phyloP scores from a whole-genome alignment of 37 sponge, comb jelly and placozoan genomes.

The Chondrilla cf. caribensis region DNA sequence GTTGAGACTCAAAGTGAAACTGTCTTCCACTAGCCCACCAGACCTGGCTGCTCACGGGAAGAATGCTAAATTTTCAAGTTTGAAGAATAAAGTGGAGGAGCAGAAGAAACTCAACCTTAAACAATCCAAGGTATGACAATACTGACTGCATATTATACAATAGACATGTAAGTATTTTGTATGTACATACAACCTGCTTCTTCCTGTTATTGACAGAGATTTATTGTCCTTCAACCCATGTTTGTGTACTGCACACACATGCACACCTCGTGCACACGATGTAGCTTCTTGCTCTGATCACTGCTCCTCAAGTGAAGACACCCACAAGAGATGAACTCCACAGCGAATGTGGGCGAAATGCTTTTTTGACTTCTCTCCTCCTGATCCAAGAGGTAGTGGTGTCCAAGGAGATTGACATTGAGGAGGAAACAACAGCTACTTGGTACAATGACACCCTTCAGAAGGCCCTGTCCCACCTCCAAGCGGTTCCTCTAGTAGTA shows the following conservation, averaged over 20 bases:
- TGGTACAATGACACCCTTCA: neutral
- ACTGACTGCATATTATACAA: neutral
- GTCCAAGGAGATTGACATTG: neutral
- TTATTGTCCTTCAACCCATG: too few species aligned
- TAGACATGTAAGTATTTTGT: neutral
- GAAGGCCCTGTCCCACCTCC: neutral
- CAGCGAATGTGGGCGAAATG: neutral
- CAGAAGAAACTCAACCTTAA: constrained; percentile 20
- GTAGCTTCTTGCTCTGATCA: constrained; percentile 16
- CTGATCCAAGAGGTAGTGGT: neutral
- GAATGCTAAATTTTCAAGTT: constrained; percentile 39
- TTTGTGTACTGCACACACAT: too few species aligned
- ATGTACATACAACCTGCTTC: constrained; percentile 30
- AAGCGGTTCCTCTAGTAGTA: neutral
- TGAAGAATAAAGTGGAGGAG: constrained; percentile 55
- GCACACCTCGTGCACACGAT: neutral
- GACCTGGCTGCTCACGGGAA: constrained; percentile 27
- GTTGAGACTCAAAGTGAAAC: constrained; percentile 47
- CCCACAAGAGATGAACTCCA: neutral
- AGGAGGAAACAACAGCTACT: neutral
- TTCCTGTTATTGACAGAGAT: too few species aligned
- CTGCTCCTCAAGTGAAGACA: neutral
- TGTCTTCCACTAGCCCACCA: constrained; percentile 63
- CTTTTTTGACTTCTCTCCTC: neutral
- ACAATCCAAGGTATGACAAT: constrained; percentile 35